Evolutionary conservation across 2,113 vertebrate genomes (phyloP).

Genomic region (Machaerirhynchus nigripectus): DNA sequence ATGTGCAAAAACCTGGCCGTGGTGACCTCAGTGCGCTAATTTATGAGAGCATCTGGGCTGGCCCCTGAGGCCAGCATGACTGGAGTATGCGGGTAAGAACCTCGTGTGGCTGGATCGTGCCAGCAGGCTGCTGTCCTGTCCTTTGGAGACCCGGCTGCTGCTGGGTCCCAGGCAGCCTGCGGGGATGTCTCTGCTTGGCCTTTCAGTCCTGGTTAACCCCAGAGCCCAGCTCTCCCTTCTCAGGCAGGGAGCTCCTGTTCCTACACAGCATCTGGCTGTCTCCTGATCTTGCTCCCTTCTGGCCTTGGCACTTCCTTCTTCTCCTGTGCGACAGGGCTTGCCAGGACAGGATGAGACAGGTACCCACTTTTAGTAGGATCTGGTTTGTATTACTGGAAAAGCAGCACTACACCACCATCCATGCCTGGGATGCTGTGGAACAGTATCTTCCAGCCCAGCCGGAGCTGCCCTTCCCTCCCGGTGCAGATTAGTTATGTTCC

Average conservation of each 20-base stretch:
- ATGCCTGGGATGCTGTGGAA: neutral
- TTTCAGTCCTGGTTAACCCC: neutral
- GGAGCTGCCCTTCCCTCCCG: neutral
- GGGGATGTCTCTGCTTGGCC: neutral
- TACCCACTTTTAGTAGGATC: neutral
- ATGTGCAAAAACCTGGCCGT: neutral
- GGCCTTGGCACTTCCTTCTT: neutral
- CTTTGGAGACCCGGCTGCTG: neutral
- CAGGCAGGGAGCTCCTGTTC: neutral
- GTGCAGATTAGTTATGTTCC: neutral
- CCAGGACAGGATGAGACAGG: neutral
- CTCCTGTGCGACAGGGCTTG: neutral
- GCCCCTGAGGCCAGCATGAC: neutral
- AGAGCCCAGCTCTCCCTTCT: neutral
- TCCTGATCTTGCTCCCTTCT: neutral
- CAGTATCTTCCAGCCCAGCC: neutral
- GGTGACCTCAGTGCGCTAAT: neutral
- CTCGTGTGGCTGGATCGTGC: fast-evolving
- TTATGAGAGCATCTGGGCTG: neutral
- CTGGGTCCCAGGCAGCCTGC: fast-evolving
- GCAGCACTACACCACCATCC: neutral
- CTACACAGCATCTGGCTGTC: neutral
- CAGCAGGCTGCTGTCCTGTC: neutral
- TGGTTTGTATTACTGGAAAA: neutral
- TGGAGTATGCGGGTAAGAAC: fast-evolving